Conservation (phyloP, 2,797 vertebrate species). For the Phylloscopus collybita region DNA sequence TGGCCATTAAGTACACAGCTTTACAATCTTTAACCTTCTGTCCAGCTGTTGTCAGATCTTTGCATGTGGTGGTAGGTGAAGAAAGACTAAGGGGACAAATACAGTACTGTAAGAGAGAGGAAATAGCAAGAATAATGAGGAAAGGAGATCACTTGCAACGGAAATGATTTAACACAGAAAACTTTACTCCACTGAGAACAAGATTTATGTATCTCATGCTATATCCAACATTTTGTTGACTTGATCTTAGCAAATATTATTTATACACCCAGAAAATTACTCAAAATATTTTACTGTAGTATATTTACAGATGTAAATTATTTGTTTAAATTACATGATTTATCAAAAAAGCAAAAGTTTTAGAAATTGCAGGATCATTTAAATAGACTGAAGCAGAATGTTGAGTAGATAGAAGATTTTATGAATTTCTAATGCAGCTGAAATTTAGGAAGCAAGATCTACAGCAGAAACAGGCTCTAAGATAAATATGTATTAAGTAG, state of each 20-base stretch:
- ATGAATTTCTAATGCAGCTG: not conserved
- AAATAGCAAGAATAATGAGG: not conserved
- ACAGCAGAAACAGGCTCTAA: not conserved
- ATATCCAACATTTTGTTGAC: not conserved
- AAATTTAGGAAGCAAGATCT: not conserved
- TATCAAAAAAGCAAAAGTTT: not conserved
- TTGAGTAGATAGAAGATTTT: not conserved
- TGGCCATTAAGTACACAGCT: not conserved
- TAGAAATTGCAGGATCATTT: not conserved
- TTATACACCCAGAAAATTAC: not conserved
- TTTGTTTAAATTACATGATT: not conserved
- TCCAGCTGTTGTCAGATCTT: not conserved
- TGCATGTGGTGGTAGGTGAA: not conserved
- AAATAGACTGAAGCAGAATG: not conserved
- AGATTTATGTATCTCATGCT: not conserved
- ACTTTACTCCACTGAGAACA: not conserved
- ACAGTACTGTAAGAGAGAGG: not conserved
- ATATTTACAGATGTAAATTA: not conserved
- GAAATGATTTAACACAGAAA: not conserved
- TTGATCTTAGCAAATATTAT: not conserved
- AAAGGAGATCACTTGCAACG: not conserved
- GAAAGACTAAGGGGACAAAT: not conserved
- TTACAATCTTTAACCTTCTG: not conserved
- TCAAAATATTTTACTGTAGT: not conserved
- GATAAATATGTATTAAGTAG: not conserved